phyloP scores from a whole-genome alignment of 2,888 invertebrate genomes.

The Exephanes ischioxanthus region DNA sequence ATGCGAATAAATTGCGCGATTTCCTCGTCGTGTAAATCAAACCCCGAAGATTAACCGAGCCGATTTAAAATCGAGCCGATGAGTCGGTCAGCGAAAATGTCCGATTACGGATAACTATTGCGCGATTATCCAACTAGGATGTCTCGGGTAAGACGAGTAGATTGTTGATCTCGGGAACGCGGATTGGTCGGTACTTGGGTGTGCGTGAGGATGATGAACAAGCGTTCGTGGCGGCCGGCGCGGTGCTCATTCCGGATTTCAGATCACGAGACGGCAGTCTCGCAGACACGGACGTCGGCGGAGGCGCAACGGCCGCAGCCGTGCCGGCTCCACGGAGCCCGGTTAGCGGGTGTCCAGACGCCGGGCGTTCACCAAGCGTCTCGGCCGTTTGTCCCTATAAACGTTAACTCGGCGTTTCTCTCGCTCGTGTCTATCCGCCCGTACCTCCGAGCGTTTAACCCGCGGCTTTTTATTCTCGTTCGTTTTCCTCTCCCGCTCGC shows the following conservation, averaged over 20 bases:
- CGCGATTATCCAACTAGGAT: neutral
- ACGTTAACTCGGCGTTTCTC: conserved; percentile 25
- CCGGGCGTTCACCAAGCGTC: conserved; percentile 51
- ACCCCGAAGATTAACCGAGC: neutral
- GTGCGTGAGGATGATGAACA: conserved; percentile 64
- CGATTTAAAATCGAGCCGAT: neutral
- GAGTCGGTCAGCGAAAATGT: too few species aligned
- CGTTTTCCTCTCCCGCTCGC: conserved; percentile 18
- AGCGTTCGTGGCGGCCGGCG: conserved; percentile 44
- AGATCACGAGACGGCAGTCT: conserved; percentile 65
- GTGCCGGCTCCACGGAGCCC: conserved; percentile 30
- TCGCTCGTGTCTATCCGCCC: conserved; percentile 24
- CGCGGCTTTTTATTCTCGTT: conserved; percentile 16
- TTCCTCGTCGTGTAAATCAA: neutral
- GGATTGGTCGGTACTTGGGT: conserved; percentile 2
- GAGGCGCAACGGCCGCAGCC: conserved; percentile 2
- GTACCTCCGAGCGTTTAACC: neutral
- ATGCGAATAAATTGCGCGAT: neutral
- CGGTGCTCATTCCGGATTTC: conserved; percentile 66
- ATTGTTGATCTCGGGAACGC: neutral
- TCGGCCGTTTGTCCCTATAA: conserved; percentile 42
- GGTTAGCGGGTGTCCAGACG: conserved; percentile 47
- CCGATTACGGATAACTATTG: neutral
- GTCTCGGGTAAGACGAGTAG: neutral
- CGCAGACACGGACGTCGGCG: conserved; percentile 33